phyloP scores from a whole-genome alignment of 2,888 invertebrate genomes.

The Limnephilus marmoratus region DNA sequence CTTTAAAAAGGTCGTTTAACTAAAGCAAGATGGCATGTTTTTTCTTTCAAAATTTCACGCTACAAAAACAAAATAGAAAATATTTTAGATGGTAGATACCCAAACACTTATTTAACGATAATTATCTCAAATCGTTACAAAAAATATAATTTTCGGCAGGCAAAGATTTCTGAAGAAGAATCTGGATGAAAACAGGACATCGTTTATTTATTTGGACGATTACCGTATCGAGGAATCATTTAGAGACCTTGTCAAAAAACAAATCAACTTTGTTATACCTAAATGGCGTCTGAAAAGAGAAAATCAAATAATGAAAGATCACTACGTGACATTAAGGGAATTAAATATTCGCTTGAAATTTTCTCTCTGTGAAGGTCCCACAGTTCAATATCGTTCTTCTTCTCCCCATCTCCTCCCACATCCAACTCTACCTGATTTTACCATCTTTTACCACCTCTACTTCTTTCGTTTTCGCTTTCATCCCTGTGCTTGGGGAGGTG shows the following conservation, averaged over 20 bases:
- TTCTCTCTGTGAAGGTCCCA: background rate
- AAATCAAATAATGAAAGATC: conserved; percentile 26
- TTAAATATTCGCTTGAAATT: background rate
- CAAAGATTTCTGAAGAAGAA: background rate
- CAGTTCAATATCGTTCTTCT: conserved; percentile 17
- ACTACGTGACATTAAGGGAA: conserved; percentile 24
- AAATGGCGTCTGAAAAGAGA: background rate
- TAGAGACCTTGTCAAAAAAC: background rate
- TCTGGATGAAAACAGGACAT: background rate
- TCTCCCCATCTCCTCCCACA: background rate
- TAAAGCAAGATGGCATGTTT: too few relatives aligned
- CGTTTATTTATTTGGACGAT: background rate
- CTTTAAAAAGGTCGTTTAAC: too few relatives aligned
- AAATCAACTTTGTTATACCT: background rate
- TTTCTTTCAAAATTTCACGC: too few relatives aligned
- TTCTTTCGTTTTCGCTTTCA: conserved; percentile 17
- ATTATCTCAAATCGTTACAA: background rate
- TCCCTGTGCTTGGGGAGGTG: background rate
- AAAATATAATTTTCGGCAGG: background rate
- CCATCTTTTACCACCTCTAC: background rate
- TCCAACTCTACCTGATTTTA: background rate
- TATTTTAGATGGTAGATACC: too few relatives aligned
- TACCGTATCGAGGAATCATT: background rate
- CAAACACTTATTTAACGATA: too few relatives aligned
- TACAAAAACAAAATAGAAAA: too few relatives aligned